Evolutionary conservation across 2,113 vertebrate species (phyloP), one percentile per base, ranked within the genome.

Genomic region (Craseonycteris thonglongyai): DNA sequence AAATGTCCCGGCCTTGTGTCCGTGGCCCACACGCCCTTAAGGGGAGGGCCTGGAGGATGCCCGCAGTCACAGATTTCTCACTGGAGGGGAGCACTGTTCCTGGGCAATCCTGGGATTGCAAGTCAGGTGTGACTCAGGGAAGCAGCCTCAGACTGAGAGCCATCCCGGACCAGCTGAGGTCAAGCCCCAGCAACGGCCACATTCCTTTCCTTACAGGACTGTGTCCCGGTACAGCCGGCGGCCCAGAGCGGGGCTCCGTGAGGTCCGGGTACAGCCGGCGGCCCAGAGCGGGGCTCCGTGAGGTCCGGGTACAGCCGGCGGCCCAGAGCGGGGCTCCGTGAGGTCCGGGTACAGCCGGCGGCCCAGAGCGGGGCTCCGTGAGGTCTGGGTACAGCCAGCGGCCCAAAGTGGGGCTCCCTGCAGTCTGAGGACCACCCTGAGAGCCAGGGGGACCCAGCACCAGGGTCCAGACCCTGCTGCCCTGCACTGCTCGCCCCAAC

Each of bases 31-130:
- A 9, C 3, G 11, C 19, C 56, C 63, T 35, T 42, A 14, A 72
- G 66, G 40, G 35, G 65, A 26, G 91, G 75, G 86, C 82, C 89
- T 84, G 81, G 81, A 81, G 96, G 96, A 86, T 30, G 92, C 90
- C 90, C 58, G 61, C 91, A 78, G 47, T 35, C 92, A 13, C 33
- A 86, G 90, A 51, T 56, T 96, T 96, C 92, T 95, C 95, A 97
- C 96, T 94, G 96, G 96, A 96, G 94, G 97, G 94, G 86, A 96
- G 35, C 58, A 84, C 96, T 97, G 96, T 96, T 65, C 78, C 96
- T 90, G 51, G 61, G 95, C 93, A 95, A 96, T 89, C 96, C 76
- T 47, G 28, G 40, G 47, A 89, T 78, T 95, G 96, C 96, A 94
- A 81, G 91, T 93, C 97, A 96, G 97, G 97, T 96, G 97, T 95